phyloP scores from a whole-genome alignment of 2,113 vertebrate species.

The Nothocercus nigrocapillus region DNA sequence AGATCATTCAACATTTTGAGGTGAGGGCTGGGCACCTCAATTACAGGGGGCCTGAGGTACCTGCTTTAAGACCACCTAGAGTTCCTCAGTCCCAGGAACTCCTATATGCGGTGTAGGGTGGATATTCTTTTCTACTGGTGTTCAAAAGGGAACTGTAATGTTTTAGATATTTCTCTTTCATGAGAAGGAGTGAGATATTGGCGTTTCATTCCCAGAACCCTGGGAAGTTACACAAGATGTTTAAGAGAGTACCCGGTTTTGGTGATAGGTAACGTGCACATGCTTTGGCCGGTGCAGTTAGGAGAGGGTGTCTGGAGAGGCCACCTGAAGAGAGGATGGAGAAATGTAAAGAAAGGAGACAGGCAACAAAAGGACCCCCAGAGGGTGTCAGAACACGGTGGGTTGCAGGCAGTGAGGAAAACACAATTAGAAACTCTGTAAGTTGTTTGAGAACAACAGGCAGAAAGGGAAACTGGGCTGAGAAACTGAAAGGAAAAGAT shows the following conservation, averaged over 20 bases:
- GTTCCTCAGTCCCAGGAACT: background rate
- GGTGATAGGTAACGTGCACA: accelerated
- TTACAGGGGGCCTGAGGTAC: background rate
- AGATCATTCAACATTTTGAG: background rate
- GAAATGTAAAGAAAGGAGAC: background rate
- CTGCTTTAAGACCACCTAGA: background rate
- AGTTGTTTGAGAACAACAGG: background rate
- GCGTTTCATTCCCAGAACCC: background rate
- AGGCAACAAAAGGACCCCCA: background rate
- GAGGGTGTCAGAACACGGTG: background rate
- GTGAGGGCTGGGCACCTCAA: background rate
- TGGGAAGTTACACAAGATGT: background rate
- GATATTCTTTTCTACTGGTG: background rate
- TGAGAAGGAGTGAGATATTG: background rate
- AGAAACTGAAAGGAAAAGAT: constrained; percentile 4
- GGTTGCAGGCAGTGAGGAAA: background rate
- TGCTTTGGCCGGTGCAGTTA: background rate
- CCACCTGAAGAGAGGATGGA: background rate
- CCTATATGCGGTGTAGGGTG: background rate
- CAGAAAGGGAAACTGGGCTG: background rate
- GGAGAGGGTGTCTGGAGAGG: background rate
- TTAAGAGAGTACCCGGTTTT: background rate
- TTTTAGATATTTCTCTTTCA: background rate
- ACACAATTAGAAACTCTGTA: background rate
- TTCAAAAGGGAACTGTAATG: background rate